These are phyloP conservation scores for Aphaenogaster floridana DNA, from an alignment of 1,140 invertebrate genomes.

Conservation along the genomic window DNA sequence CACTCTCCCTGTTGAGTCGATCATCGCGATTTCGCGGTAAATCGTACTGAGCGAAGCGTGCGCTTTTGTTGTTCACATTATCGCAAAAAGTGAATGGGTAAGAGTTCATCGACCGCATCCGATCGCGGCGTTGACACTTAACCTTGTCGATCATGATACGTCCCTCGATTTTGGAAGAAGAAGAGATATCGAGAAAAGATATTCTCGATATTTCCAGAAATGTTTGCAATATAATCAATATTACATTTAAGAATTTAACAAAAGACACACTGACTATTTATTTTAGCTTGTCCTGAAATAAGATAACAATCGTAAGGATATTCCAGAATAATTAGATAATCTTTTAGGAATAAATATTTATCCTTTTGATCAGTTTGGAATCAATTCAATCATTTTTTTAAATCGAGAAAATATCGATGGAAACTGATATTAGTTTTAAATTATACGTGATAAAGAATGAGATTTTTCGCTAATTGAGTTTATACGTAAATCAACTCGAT, in stretches of 20 bases:
- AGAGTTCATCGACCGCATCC: slow-evolving; percentile 61
- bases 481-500: slow-evolving; percentile 3
- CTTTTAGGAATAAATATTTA: not conserved
- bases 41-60: slow-evolving; percentile 9
- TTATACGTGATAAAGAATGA: not conserved
- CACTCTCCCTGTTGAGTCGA: not conserved
- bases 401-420: not conserved
- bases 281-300: not conserved
- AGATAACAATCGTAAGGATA: not conserved
- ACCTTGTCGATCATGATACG: slow-evolving; percentile 59
- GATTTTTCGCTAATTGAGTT: not conserved
- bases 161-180: slow-evolving; percentile 43
- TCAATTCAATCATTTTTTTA: not conserved
- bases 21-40: slow-evolving; percentile 46
- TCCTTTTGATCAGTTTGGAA: not conserved
- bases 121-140: slow-evolving; percentile 58
- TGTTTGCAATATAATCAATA: not conserved
- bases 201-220: not conserved
- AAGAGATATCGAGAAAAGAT: slow-evolving; percentile 9
- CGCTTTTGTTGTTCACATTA: not conserved
- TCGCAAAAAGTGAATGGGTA: slow-evolving; percentile 63
- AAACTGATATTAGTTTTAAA: not conserved
- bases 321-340: not conserved
- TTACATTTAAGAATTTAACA: not conserved
- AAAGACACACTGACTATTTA: not conserved